Percentiles rank a stretch among this genome's conserved stretches.
These are phyloP conservation scores for Emydura subglobosa DNA, from an alignment of 2,113 vertebrate genomes.

Conservation along the genomic window DNA sequence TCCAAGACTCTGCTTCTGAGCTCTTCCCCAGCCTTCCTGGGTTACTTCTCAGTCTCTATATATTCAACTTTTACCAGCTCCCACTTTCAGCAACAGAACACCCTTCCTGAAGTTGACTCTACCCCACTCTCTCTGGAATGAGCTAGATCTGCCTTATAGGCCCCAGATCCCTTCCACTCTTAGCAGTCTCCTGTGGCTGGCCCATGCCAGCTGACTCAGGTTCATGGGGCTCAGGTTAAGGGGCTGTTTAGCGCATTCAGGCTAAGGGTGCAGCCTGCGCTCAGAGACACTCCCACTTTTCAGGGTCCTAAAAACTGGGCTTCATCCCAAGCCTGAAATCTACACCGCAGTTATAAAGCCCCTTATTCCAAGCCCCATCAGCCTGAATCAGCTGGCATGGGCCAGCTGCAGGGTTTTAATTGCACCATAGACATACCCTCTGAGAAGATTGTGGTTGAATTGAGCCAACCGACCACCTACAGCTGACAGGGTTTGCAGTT, in stretches of 20 bases:
- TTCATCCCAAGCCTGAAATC: not conserved
- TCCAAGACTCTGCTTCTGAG: not conserved
- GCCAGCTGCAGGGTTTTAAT: not conserved
- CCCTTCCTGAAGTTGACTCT: not conserved
- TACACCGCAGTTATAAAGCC: not conserved
- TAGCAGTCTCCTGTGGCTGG: not conserved
- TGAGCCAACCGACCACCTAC: not conserved
- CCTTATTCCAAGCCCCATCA: not conserved
- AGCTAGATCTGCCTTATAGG: not conserved
- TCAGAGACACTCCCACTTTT: not conserved
- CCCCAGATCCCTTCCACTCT: not conserved
- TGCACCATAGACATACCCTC: not conserved
- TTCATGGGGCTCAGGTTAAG: not conserved
- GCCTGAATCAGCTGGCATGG: not conserved
- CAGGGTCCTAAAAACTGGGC: not conserved
- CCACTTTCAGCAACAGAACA: not conserved
- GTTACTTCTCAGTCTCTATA: not conserved
- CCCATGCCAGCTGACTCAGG: no score
- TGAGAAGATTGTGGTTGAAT: not conserved
- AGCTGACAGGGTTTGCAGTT: not conserved
- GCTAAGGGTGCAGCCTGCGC: not conserved
- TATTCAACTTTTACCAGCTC: not conserved
- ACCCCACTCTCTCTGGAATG: not conserved
- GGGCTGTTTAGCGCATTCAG: not conserved
- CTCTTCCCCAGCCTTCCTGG: not conserved